Evolutionary conservation across 2,113 vertebrate genomes (phyloP), one percentile per base, ranked within the genome.

Genomic region (Tetrax tetrax): DNA sequence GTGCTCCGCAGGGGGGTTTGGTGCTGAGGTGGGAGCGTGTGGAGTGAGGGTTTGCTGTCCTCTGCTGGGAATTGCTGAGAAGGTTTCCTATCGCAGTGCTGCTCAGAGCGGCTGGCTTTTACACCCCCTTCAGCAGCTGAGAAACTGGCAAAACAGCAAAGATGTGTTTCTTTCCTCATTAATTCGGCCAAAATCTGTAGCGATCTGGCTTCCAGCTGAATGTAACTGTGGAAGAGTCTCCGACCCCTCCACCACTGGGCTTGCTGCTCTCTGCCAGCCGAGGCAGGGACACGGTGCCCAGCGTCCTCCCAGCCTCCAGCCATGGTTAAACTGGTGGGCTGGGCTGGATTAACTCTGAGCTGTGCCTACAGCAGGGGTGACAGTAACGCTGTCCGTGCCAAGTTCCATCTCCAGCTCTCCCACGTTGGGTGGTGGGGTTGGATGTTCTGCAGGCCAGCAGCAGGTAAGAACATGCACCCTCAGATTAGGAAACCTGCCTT

Each of bases 41-140:
- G 87, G 63, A 65, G 54, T 33, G 56, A 35, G 93, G 90, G 31
- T 96, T 92, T 97, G 96, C 93, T 95, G 96, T 96, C 95, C 96
- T 96, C 96, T 97, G 93, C 92, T 94, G 96, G 92, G 95, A 95
- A 85, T 50, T 10, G 28, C 81, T 24, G 85, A 90, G 80, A 96
- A 89, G 41, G 33, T 69, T 80, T 48, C 27, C 38, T 35, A 9
- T 10, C 3, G 3, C 64, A 33, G 50, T 3, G 0, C 33, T 25
- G 1, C 6, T 29, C 0, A 4, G 60, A 92, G 64, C 63, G 45
- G 50, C 4, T 3, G 2, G 33, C 9, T 85, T 54, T 74, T 43
- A 10, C 22, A 43, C 12, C 38, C 57, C 33, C 60, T 15, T 5
- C 22, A 61, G 66, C 72, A 75, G 71, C 85, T 47, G 65, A 61